phyloP scores from a whole-genome alignment of 2,888 invertebrate species.

The Sthenelais limicola region DNA sequence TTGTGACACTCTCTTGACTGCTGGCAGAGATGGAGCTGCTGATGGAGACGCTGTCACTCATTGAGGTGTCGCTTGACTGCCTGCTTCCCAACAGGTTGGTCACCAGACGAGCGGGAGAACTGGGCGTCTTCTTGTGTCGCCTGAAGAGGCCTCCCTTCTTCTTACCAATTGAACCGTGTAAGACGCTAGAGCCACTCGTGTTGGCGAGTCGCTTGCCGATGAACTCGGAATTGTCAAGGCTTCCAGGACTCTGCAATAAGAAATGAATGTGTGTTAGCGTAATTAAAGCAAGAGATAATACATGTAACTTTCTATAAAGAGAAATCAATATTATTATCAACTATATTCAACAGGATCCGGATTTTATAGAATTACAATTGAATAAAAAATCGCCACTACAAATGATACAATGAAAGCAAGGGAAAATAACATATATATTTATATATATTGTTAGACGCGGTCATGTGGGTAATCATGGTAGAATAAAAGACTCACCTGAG shows the following conservation, averaged over 20 bases:
- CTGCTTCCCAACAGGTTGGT: conserved; percentile 4
- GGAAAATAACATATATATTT: no score
- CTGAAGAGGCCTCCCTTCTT: conserved; percentile 47
- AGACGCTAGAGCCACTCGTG: conserved; percentile 3
- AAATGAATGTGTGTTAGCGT: neutral
- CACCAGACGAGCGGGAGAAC: conserved; percentile 51
- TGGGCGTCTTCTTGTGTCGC: conserved; percentile 50
- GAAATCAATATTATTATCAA: no score
- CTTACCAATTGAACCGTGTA: conserved; percentile 23
- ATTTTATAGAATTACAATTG: no score
- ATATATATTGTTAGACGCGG: no score
- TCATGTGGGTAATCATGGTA: no score
- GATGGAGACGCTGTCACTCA: conserved; percentile 4
- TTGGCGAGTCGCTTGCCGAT: conserved; percentile 58
- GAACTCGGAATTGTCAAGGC: neutral
- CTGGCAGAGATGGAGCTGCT: neutral
- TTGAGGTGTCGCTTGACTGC: neutral
- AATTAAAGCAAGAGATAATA: neutral
- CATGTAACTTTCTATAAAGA: no score
- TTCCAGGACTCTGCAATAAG: conserved; percentile 16
- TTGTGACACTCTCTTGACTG: conserved; percentile 37
- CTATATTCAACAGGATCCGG: no score
- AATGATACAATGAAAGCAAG: no score
- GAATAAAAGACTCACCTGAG: no score
- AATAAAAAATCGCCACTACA: no score